These are phyloP conservation scores for Protonemura montana DNA, from an alignment of 2,888 invertebrate species.

Conservation along the genomic window DNA sequence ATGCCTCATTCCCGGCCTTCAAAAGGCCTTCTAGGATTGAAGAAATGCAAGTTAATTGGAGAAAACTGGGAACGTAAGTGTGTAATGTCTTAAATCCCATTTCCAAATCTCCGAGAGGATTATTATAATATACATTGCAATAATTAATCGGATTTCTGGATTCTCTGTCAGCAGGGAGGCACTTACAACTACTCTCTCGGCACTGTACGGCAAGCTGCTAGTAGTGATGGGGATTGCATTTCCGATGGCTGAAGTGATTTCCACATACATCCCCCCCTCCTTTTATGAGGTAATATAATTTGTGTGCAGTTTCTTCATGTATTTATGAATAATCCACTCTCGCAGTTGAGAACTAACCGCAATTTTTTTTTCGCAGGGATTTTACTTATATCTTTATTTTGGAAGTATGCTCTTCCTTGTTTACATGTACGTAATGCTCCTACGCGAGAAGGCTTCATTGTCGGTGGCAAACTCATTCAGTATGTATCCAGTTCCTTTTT, in stretches of 20 bases:
- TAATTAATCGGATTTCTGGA: not conserved
- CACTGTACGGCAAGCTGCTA: conserved; percentile 90
- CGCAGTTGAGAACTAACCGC: not conserved
- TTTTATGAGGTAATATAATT: conserved; percentile 79
- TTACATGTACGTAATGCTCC: conserved; percentile 82
- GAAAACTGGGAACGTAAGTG: conserved; percentile 55
- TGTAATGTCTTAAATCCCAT: not conserved
- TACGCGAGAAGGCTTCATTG: conserved; percentile 60
- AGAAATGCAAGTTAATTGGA: conserved; percentile 55
- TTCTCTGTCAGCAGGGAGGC: conserved; percentile 73
- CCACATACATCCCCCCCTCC: conserved; percentile 90
- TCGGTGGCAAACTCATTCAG: conserved; percentile 50
- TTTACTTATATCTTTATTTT: conserved; percentile 86
- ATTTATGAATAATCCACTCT: not conserved
- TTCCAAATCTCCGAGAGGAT: not conserved
- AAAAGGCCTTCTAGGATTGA: conserved; percentile 55
- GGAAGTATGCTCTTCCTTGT: conserved; percentile 85
- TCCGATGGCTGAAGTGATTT: conserved; percentile 95
- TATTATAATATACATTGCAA: not conserved
- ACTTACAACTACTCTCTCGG: conserved; percentile 87
- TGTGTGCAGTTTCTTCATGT: conserved; percentile 54
- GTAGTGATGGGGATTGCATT: conserved; percentile 95
- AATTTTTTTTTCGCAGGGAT: conserved; percentile 62
- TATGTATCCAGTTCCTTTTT: conserved; percentile 42
- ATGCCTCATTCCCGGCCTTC: conserved; percentile 45